Conservation (phyloP, 1,140 invertebrate species). For the Zaprionus africanus region DNA sequence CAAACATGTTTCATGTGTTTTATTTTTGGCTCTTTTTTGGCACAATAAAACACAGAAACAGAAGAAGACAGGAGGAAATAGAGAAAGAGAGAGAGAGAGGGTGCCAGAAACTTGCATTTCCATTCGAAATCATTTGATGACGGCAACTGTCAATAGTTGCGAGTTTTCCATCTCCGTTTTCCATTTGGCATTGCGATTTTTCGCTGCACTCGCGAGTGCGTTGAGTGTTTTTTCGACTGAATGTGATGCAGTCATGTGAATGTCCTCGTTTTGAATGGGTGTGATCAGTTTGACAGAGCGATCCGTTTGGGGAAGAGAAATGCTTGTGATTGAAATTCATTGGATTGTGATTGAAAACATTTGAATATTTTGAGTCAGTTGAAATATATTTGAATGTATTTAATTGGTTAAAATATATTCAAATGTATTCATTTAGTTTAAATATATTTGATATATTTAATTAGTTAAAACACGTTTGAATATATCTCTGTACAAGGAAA, state of each 20-base stretch:
- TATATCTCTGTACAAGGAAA: too few relatives aligned
- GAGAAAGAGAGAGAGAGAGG: too few relatives aligned
- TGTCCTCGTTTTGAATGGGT: not conserved
- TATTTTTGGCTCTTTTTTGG: not conserved
- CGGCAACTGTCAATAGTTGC: conserved; percentile 30
- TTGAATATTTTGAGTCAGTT: too few relatives aligned
- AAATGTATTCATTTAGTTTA: not conserved
- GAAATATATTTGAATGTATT: not conserved
- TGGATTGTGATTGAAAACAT: too few relatives aligned
- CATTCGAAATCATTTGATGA: conserved; percentile 12
- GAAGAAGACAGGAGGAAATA: not conserved
- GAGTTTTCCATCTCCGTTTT: conserved; percentile 10
- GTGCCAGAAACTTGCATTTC: too few relatives aligned
- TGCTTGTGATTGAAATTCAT: too few relatives aligned
- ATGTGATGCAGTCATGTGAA: conserved; percentile 11
- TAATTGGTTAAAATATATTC: not conserved
- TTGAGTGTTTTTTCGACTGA: not conserved
- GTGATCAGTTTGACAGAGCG: not conserved
- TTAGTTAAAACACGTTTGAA: not conserved
- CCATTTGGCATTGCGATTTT: not conserved
- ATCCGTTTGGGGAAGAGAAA: too few relatives aligned
- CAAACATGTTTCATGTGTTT: conserved; percentile 21
- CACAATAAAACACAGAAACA: not conserved
- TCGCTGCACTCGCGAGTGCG: not conserved
- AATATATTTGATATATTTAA: not conserved